Evolutionary conservation across 2,113 vertebrate genomes (phyloP).

Genomic region (Trogon melanurus): DNA sequence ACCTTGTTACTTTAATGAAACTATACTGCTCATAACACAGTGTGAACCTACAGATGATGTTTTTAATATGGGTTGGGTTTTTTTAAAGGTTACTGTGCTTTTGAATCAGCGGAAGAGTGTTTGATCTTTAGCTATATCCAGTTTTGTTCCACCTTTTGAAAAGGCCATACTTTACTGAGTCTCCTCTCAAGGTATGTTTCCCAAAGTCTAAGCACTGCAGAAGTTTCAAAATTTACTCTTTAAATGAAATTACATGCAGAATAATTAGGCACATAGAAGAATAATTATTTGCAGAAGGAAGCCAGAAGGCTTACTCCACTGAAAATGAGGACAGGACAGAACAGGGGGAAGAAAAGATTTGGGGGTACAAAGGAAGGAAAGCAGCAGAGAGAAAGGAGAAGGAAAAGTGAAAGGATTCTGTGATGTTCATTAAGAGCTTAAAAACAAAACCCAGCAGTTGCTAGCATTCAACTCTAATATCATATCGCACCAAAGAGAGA

Average conservation of each 20-base stretch:
- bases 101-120: not conserved
- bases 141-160: not conserved
- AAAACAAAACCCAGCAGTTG: constrained; percentile 15
- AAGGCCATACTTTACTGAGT: not conserved
- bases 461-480: constrained; percentile 8
- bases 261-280: not conserved
- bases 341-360: not conserved
- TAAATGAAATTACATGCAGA: not conserved
- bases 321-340: not conserved
- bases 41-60: not conserved
- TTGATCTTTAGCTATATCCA: not conserved
- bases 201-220: not conserved
- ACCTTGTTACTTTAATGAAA: not conserved
- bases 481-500: constrained; percentile 25
- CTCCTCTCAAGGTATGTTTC: not conserved
- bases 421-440: not conserved
- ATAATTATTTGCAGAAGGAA: not conserved
- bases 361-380: not conserved
- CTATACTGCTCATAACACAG: not conserved
- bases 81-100: not conserved
- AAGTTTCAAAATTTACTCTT: not conserved
- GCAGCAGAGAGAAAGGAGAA: not conserved
- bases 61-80: not conserved
- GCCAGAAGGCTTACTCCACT: not conserved
- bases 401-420: not conserved